Percentiles rank a stretch among this genome's conserved stretches.
Conservation (phyloP, 2,113 vertebrate species). For the Porphyrio hochstetteri region DNA sequence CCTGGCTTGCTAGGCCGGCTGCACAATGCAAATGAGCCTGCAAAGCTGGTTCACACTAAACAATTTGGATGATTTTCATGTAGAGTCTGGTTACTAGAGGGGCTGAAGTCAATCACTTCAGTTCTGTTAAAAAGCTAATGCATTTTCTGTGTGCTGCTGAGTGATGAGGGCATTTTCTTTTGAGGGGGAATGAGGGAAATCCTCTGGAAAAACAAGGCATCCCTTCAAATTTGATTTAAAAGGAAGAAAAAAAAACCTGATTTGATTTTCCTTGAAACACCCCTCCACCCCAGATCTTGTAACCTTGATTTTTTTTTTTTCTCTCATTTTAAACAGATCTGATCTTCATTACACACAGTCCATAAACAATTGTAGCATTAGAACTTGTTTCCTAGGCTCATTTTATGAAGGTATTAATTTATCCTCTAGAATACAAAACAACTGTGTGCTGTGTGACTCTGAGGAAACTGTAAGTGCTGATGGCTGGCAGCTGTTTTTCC, state of each 20-base stretch:
- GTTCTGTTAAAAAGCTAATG: not conserved
- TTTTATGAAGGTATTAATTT: not conserved
- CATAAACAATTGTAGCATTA: not conserved
- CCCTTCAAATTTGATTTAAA: not conserved
- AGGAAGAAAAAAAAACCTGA: not conserved
- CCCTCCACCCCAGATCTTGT: not conserved
- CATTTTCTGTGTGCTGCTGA: not conserved
- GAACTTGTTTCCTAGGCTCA: not conserved
- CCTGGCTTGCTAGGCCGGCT: not conserved
- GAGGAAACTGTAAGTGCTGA: slow-evolving; percentile 8
- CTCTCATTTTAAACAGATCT: not conserved
- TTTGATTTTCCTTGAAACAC: not conserved
- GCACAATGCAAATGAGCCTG: not conserved
- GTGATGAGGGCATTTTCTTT: not conserved
- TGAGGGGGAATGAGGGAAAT: not conserved
- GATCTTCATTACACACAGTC: not conserved
- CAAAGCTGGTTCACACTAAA: not conserved
- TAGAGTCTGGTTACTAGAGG: not conserved
- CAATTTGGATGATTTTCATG: not conserved
- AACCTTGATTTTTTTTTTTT: not conserved
- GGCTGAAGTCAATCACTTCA: not conserved
- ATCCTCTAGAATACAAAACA: not conserved
- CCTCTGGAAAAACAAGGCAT: not conserved
- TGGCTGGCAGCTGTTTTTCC: not conserved
- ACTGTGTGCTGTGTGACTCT: not conserved